phyloP scores from a whole-genome alignment of 2,113 vertebrate species.

The Salvator merianae region DNA sequence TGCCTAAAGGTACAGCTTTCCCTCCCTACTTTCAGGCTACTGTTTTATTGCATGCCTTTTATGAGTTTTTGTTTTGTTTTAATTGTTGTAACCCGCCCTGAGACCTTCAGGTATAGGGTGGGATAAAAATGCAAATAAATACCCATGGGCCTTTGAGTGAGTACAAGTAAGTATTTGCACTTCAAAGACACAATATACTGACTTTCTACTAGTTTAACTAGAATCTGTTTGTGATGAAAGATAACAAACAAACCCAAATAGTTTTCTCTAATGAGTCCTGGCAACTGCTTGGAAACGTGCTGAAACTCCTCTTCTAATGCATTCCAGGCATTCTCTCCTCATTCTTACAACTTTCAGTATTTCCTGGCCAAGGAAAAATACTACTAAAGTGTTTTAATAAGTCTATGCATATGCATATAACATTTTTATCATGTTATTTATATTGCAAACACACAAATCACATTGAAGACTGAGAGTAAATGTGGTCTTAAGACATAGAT shows the following conservation, averaged over 20 bases:
- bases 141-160: no score
- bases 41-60: no score
- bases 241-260: not conserved
- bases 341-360: not conserved
- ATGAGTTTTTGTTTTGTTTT: no score
- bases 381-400: not conserved
- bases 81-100: no score
- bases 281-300: not conserved
- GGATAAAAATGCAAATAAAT: no score
- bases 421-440: no score
- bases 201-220: not conserved
- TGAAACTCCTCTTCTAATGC: no score
- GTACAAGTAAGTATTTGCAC: not conserved
- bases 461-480: fast-evolving
- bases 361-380: not conserved
- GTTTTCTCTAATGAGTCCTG: not conserved
- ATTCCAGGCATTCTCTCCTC: no score
- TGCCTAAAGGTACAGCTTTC: no score
- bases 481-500: not conserved
- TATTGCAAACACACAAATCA: not conserved
- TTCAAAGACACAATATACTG: not conserved
- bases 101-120: no score
- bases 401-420: no score
- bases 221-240: not conserved
- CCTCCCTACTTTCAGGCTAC: no score